Evolutionary conservation across 1,140 invertebrate species (phyloP).

Genomic region (Argopecten irradians): DNA sequence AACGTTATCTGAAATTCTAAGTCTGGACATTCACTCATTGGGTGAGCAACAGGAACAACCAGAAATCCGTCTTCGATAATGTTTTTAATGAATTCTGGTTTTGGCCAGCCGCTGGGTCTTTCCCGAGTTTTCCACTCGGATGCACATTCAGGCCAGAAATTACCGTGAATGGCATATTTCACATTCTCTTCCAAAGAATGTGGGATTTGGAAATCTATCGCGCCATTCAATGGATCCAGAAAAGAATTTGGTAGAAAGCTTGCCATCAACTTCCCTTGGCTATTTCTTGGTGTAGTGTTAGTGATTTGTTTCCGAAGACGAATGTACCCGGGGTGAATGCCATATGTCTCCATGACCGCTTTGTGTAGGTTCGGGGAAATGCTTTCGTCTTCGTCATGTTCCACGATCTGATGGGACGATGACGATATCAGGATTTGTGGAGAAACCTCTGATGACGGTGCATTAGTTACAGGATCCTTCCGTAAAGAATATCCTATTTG

Average conservation of each 20-base stretch:
- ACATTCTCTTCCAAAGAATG: background rate
- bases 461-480: background rate
- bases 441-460: background rate
- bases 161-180: background rate
- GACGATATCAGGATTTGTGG: background rate
- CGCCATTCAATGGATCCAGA: background rate
- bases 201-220: background rate
- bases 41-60: background rate
- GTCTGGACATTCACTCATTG: background rate
- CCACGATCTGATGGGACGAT: background rate
- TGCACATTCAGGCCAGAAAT: constrained; percentile 4
- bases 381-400: background rate
- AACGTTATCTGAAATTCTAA: background rate
- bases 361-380: background rate
- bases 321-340: background rate
- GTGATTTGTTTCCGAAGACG: background rate
- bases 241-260: background rate
- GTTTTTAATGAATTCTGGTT: background rate
- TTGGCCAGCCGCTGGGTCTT: constrained; percentile 6
- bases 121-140: background rate
- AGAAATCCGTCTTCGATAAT: background rate
- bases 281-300: background rate
- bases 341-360: background rate
- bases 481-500: background rate
- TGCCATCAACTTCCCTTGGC: background rate